Conservation (phyloP, 2,797 vertebrate species). For the Chelidonichthys spinosus region DNA sequence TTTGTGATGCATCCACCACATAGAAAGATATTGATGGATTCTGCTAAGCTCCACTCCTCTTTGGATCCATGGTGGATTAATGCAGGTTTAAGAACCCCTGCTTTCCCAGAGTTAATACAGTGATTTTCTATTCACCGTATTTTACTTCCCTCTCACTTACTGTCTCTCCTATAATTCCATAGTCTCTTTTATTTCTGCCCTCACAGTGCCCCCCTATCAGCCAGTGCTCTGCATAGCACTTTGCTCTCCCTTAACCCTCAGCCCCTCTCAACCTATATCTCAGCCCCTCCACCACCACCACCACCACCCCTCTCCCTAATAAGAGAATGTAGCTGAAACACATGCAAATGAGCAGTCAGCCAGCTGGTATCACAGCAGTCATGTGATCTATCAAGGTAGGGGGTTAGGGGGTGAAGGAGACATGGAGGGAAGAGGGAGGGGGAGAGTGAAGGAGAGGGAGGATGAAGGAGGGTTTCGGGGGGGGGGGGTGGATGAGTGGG, state of each 20-base stretch:
- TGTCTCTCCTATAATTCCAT: conserved; percentile 11
- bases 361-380: conserved; percentile 85
- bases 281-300: conserved; percentile 19
- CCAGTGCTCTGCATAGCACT: conserved; percentile 34
- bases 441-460: conserved; percentile 34
- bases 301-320: conserved; percentile 69
- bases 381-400: conserved; percentile 85
- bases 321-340: conserved; percentile 78
- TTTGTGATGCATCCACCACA: not conserved
- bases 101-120: conserved; percentile 15
- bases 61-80: conserved; percentile 11
- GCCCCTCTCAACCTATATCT: conserved; percentile 47
- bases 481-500: conserved; percentile 21
- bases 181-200: conserved; percentile 34
- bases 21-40: conserved; percentile 7
- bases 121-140: conserved; percentile 26
- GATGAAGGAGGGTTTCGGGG: conserved; percentile 44
- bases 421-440: conserved; percentile 27
- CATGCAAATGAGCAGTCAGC: conserved; percentile 85
- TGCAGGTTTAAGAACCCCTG: conserved; percentile 19
- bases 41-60: not conserved
- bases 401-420: conserved; percentile 79
- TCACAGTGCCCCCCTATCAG: conserved; percentile 44
- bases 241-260: conserved; percentile 36
- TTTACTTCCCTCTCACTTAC: conserved; percentile 19